Base-by-base conservation (phyloP, 2,888 invertebrate genomes). In the Perizoma flavofasciatum region DNA sequence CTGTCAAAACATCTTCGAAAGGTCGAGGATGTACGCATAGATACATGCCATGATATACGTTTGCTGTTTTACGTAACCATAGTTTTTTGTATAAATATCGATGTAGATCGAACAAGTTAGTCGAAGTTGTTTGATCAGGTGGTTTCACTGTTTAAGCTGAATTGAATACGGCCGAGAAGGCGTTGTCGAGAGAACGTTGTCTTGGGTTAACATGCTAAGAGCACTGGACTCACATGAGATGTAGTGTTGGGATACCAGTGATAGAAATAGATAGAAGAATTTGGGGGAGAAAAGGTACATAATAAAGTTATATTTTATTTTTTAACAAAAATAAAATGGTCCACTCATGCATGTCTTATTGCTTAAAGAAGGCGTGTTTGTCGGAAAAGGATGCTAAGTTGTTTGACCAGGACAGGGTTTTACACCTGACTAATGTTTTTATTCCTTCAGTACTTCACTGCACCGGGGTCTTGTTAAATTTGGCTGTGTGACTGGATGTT, bases 351-450 rank as follows among this genome's bases (percentile, higher is more conserved):
- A 37, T 7, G 6, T 37, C 37, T 55, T 53, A 58, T 55, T 55
- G 22, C 55, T 58, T 59, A 49, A 52, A 53, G 49, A 65, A 63
- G 59, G 49, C 52, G 41, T 50, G 39, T 57, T 47, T 59, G 60
- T 62, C 57, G 62, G 62, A 67, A 67, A 63, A 59, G 41, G 49
- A 56, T 44, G 48, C 51, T 34, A 46, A 60, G 61, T 69, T 66
- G 67, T 67, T 67, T 67, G 66, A 56, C 59, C 65, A 66, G 66
- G 61, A 61, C 65, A 65, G 49, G 55, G 58, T 61, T 66, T 69
- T 65, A 63, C 63, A 61, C 65, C 55, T 56, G 61, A 58, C 61
- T 63, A 56, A 64, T 69, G 62, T 65, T 66, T 61, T 50, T 54
- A 43, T 46, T 39, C 44, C 22, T 50, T 22, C 39, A 58, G 47